Conservation (phyloP, 2,113 vertebrate genomes). For the Pongo pygmaeus region DNA sequence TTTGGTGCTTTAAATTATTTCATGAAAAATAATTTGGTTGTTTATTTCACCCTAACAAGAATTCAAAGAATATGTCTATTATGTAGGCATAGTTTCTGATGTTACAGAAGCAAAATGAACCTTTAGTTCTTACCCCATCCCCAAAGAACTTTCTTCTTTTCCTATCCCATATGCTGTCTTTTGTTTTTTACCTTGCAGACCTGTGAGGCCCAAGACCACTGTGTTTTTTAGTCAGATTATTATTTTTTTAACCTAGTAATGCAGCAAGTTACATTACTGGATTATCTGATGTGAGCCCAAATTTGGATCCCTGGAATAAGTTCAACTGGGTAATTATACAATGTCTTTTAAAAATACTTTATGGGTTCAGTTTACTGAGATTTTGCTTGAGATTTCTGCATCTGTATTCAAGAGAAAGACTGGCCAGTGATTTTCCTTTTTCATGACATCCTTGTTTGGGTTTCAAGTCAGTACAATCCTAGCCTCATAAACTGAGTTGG, state of each 20-base stretch:
- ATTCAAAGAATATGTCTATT: background rate
- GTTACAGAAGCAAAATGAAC: background rate
- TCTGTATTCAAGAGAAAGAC: background rate
- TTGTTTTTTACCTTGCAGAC: background rate
- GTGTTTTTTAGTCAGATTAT: background rate
- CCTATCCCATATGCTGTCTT: background rate
- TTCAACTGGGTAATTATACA: background rate
- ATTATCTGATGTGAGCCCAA: background rate
- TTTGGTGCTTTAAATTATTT: background rate
- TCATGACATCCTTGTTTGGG: background rate
- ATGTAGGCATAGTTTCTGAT: background rate
- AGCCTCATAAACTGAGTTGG: slow-evolving; percentile 27
- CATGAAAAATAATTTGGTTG: background rate
- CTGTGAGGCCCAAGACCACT: background rate
- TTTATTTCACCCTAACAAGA: background rate
- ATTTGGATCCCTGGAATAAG: background rate
- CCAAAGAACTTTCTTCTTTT: background rate
- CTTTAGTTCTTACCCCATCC: background rate
- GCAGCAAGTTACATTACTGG: background rate
- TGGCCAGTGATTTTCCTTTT: background rate
- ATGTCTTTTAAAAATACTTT: background rate
- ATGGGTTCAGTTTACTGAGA: background rate
- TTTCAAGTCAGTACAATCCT: slow-evolving; percentile 6
- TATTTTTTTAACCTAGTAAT: background rate
- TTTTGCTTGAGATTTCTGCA: slow-evolving; percentile 29